Conservation (phyloP, 1,140 invertebrate species). For the Pseudomyrmex pallidus region DNA sequence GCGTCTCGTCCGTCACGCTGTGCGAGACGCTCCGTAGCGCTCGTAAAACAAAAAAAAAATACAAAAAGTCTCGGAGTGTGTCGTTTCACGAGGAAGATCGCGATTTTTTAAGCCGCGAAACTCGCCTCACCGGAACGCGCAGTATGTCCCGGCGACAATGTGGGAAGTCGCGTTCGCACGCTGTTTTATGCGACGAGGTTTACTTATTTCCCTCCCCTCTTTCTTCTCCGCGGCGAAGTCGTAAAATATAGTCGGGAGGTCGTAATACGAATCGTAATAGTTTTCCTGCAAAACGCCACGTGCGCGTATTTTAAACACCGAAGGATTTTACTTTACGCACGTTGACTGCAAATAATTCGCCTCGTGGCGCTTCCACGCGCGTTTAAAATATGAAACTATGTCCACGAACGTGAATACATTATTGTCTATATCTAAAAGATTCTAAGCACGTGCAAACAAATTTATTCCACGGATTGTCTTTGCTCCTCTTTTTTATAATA, state of each 20-base stretch:
- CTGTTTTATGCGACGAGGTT: slow-evolving; percentile 21
- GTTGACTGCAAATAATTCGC: neutral
- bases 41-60: slow-evolving; percentile 44
- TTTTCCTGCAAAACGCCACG: slow-evolving; percentile 2
- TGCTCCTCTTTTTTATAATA: too few relatives aligned
- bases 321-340: slow-evolving; percentile 2
- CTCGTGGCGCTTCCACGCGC: too few relatives aligned
- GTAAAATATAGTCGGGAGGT: slow-evolving; percentile 27
- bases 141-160: neutral
- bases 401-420: too few relatives aligned
- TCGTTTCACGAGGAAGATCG: slow-evolving; percentile 20
- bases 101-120: slow-evolving; percentile 49
- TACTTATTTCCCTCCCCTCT: neutral
- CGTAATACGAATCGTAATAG: slow-evolving; percentile 21
- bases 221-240: neutral
- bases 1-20: slow-evolving; percentile 31
- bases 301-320: neutral
- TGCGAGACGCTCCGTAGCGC: slow-evolving; percentile 28
- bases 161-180: slow-evolving; percentile 1
- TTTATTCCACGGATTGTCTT: too few relatives aligned
- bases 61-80: neutral
- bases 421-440: too few relatives aligned
- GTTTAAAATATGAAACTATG: too few relatives aligned
- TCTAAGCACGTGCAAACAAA: too few relatives aligned
- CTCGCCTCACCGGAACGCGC: too few relatives aligned